Evolutionary conservation across 1,140 invertebrate species (phyloP).

Genomic region (Piezodorus guildinii): DNA sequence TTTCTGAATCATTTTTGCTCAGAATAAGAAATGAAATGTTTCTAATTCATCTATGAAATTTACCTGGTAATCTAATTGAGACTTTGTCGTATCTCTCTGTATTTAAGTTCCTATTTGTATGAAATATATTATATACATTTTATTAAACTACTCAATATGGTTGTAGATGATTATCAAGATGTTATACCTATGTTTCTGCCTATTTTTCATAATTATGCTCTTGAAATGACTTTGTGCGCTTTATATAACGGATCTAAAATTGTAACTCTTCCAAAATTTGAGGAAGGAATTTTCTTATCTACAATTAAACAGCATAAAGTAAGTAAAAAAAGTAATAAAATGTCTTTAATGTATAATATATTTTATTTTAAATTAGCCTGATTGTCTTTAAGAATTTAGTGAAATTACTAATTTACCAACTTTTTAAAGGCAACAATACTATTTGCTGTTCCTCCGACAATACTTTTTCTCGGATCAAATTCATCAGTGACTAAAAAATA

Average conservation of each 20-base stretch:
- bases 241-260: not conserved
- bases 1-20: no score
- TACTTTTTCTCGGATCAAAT: slow-evolving; percentile 51
- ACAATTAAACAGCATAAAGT: not conserved
- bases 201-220: slow-evolving; percentile 1
- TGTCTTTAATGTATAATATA: no score
- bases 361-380: no score
- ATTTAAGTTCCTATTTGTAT: no score
- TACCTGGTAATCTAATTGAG: no score
- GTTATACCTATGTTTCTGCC: not conserved
- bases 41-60: no score
- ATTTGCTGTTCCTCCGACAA: slow-evolving; percentile 53
- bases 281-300: not conserved
- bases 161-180: not conserved
- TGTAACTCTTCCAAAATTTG: slow-evolving; percentile 1
- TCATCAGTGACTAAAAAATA: slow-evolving; percentile 46
- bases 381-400: no score
- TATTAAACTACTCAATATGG: no score
- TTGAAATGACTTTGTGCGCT: not conserved
- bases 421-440: slow-evolving; percentile 29
- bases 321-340: not conserved
- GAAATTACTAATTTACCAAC: no score
- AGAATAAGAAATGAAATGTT: no score
- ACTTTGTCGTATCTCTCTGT: no score
- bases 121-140: no score